These are phyloP conservation scores for Pampus argenteus DNA, from an alignment of 2,797 vertebrate species.

Conservation along the genomic window DNA sequence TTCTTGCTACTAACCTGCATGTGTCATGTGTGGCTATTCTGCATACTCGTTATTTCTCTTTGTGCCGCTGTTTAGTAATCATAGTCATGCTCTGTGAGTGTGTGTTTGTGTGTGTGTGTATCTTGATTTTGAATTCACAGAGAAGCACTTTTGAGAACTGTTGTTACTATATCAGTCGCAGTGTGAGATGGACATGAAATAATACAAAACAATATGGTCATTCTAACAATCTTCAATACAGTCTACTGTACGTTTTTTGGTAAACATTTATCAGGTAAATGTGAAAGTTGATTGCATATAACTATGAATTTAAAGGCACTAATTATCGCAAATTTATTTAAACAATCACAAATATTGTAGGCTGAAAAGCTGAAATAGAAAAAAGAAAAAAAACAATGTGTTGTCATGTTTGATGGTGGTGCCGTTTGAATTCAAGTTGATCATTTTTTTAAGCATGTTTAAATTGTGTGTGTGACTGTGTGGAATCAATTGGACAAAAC, in stretches of 20 bases:
- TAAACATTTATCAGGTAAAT: slow-evolving; percentile 51
- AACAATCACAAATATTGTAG: no score
- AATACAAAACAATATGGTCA: not conserved
- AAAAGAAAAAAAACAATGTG: not conserved
- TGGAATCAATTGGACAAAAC: slow-evolving; percentile 24
- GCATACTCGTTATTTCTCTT: slow-evolving; percentile 34
- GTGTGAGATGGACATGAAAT: slow-evolving; percentile 11
- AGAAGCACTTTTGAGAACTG: slow-evolving; percentile 8
- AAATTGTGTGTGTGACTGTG: slow-evolving; percentile 25
- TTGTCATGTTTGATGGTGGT: slow-evolving; percentile 31
- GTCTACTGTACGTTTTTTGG: not conserved
- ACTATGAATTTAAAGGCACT: slow-evolving; percentile 42
- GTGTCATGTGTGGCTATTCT: slow-evolving; percentile 58
- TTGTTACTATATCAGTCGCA: no score
- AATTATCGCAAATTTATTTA: not conserved
- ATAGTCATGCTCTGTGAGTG: slow-evolving; percentile 2
- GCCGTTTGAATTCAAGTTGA: slow-evolving; percentile 46
- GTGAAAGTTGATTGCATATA: slow-evolving; percentile 12
- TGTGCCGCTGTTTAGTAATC: slow-evolving; percentile 20
- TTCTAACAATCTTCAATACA: slow-evolving; percentile 9
- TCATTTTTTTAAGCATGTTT: slow-evolving; percentile 26
- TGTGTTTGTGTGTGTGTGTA: slow-evolving; percentile 16
- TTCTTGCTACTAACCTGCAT: slow-evolving; percentile 85
- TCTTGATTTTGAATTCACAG: slow-evolving; percentile 39
- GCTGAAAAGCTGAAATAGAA: not conserved